Percentiles rank a stretch among this genome's conserved stretches.
Conservation (phyloP, 23 tunicate genomes). For the Clavelina lepadiformis region DNA sequence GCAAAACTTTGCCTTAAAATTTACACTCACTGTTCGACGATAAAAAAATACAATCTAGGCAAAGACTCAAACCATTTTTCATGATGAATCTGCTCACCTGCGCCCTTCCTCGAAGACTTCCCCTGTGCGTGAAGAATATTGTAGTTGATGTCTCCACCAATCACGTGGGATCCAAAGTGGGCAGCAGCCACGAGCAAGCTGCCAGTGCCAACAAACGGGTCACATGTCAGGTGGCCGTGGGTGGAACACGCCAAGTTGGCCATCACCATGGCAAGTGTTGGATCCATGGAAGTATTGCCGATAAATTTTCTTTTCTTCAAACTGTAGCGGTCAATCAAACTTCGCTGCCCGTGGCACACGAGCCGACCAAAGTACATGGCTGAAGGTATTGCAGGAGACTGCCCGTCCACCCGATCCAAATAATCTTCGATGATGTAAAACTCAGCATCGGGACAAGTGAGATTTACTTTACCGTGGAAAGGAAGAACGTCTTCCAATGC, state of each 20-base stretch:
- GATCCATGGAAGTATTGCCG: constrained; percentile 99
- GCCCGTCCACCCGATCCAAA: constrained; percentile 10
- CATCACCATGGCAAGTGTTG: constrained; percentile 80
- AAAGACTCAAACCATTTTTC: no score
- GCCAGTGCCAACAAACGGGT: constrained; percentile 98
- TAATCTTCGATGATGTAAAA: constrained; percentile 76
- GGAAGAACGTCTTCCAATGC: constrained; percentile 58
- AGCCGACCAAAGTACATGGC: constrained; percentile 60
- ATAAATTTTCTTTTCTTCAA: constrained; percentile 75
- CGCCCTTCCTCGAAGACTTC: constrained; percentile 88
- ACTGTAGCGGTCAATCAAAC: constrained; percentile 50
- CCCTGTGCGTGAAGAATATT: constrained; percentile 90
- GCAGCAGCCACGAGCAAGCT: constrained; percentile 89
- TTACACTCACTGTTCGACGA: no score
- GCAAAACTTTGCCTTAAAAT: no score
- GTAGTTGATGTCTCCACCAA: constrained; percentile 93
- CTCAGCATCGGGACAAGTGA: constrained; percentile 50
- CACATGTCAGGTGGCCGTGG: constrained; percentile 52
- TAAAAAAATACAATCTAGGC: no score
- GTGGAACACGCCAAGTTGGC: constrained; percentile 65
- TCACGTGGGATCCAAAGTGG: constrained; percentile 70
- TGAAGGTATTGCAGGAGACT: constrained; percentile 33
- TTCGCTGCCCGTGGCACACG: constrained; percentile 75
- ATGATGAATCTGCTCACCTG: constrained; percentile 24
- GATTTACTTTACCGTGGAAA: constrained; percentile 66